Percentiles rank a stretch among this genome's conserved stretches.
phyloP scores from a whole-genome alignment of 2,888 invertebrate genomes.

The Andrena fulva region DNA sequence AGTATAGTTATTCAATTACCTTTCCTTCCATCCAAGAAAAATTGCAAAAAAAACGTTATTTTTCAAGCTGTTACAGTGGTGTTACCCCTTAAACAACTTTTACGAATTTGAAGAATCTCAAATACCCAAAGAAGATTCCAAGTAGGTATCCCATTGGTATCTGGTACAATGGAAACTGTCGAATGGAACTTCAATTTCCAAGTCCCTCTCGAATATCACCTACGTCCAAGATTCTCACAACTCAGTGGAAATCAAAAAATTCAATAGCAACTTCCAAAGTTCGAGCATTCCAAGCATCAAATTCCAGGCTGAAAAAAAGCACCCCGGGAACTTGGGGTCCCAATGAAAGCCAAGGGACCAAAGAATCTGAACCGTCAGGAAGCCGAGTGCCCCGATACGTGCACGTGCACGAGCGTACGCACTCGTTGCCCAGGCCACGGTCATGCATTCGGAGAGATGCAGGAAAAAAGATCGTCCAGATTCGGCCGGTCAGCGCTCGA shows the following conservation, averaged over 20 bases:
- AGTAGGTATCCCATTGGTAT: too few relatives aligned
- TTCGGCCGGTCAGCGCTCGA: conserved; percentile 75
- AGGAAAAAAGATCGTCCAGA: conserved; percentile 69
- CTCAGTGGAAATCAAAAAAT: too few relatives aligned
- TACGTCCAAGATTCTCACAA: neutral
- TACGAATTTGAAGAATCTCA: too few relatives aligned
- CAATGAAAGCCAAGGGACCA: neutral
- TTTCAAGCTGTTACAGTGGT: too few relatives aligned
- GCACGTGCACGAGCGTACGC: neutral
- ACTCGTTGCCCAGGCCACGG: conserved; percentile 1
- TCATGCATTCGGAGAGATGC: conserved; percentile 48
- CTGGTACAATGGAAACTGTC: too few relatives aligned
- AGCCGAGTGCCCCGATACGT: neutral
- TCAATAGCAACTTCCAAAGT: neutral
- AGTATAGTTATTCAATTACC: too few relatives aligned
- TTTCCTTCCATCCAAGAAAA: too few relatives aligned
- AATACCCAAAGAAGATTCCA: too few relatives aligned
- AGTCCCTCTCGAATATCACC: too few relatives aligned
- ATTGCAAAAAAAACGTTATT: too few relatives aligned
- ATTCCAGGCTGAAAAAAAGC: neutral
- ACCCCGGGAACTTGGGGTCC: neutral
- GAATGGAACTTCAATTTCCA: neutral
- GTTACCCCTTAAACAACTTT: too few relatives aligned
- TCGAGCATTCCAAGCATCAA: neutral
- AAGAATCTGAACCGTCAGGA: conserved; percentile 1